Conservation (phyloP, 2,888 invertebrate genomes). For the Minunthozetes semirufus region DNA sequence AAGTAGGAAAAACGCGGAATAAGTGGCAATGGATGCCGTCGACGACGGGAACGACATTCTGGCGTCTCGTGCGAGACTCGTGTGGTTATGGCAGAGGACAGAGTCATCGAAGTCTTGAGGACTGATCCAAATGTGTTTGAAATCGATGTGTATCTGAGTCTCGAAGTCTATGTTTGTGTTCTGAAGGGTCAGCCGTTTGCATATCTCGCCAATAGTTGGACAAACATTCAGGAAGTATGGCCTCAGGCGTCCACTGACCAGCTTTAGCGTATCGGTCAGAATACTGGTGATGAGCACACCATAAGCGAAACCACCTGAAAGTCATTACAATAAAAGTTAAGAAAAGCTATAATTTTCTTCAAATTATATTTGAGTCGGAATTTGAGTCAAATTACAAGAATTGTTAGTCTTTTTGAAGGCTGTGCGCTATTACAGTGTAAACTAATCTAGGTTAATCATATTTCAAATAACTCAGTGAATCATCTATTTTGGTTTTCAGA, state of each 20-base stretch:
- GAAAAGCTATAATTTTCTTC: too few relatives aligned
- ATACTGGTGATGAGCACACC: slow-evolving; percentile 35
- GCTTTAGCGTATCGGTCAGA: slow-evolving; percentile 34
- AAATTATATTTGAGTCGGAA: too few relatives aligned
- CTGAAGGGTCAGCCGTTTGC: background rate
- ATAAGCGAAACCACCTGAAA: slow-evolving; percentile 20
- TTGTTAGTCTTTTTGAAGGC: too few relatives aligned
- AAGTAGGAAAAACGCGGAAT: slow-evolving; percentile 32
- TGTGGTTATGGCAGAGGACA: slow-evolving; percentile 3
- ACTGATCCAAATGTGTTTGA: background rate
- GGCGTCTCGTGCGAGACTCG: background rate
- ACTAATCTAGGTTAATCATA: too few relatives aligned
- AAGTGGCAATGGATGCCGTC: slow-evolving; percentile 33
- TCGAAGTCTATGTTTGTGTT: background rate
- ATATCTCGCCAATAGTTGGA: background rate
- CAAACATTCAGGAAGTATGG: slow-evolving; percentile 37
- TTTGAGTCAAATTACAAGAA: too few relatives aligned
- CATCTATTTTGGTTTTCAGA: too few relatives aligned
- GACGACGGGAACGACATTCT: slow-evolving; percentile 38
- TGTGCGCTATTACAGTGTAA: too few relatives aligned
- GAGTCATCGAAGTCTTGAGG: background rate
- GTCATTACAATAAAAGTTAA: too few relatives aligned
- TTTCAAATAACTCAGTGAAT: too few relatives aligned
- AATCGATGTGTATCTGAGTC: background rate
- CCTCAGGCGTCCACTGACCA: slow-evolving; percentile 31